Evolutionary conservation across 1,140 invertebrate species (phyloP).

Genomic region (Idris sp.): DNA sequence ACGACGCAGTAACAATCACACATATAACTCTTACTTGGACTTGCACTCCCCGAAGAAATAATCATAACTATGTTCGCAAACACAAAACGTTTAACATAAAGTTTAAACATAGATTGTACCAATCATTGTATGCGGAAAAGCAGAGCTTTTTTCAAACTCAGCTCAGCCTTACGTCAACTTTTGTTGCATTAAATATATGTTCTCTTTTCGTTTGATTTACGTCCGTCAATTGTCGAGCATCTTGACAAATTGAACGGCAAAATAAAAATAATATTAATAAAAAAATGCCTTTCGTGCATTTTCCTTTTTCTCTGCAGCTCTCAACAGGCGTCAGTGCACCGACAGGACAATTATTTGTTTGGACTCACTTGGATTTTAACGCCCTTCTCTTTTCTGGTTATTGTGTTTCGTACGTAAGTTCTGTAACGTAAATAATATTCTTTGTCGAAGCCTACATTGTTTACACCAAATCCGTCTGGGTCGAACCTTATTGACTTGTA

Average conservation of each 20-base stretch:
- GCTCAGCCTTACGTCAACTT: neutral
- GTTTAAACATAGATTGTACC: constrained; percentile 5
- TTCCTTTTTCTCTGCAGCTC: constrained; percentile 7
- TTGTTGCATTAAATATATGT: no score
- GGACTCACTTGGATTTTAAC: constrained; percentile 37
- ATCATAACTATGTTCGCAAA: constrained; percentile 12
- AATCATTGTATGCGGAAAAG: no score
- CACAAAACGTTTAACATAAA: constrained; percentile 21
- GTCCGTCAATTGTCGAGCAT: no score
- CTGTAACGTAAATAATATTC: no score
- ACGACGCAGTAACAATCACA: constrained; percentile 25
- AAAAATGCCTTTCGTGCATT: no score
- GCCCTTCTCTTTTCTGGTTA: constrained; percentile 19
- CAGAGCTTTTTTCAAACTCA: neutral
- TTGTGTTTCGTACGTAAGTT: no score
- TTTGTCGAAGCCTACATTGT: no score
- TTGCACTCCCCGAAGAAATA: constrained; percentile 22
- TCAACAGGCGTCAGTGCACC: constrained; percentile 9
- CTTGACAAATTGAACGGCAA: neutral
- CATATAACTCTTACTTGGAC: constrained; percentile 5
- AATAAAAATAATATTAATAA: no score
- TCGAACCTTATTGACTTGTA: neutral
- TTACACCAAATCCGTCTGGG: no score
- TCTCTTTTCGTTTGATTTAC: no score
- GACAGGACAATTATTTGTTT: constrained; percentile 37